Base-by-base conservation (phyloP, 2,797 vertebrate species). In the Pogoniulus pusillus region DNA sequence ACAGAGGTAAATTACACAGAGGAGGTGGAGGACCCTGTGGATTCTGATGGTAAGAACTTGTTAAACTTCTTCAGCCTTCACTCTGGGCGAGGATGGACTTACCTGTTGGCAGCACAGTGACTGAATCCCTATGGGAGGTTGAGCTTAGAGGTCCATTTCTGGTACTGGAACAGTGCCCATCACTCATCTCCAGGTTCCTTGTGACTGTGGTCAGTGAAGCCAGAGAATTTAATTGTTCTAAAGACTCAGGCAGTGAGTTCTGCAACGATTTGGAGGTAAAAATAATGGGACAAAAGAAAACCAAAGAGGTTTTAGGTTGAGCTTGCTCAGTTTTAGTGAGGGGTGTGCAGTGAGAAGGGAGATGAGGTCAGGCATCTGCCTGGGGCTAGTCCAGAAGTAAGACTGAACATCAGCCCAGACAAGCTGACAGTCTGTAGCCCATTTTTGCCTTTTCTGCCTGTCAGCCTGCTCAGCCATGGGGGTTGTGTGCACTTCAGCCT, bases 1-100 rank as follows among this genome's bases (percentile, higher is more conserved):
- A 99, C 99, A 82, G 99, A 99, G 96, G 99, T 99, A 55, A 99
- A 99, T 96, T 99, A 99, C 97, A 99, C 99, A 16, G 99, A 99
- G 95, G 99, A 99, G 87, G 99, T 99, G 82, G 99, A 99, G 60
- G 99, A 99, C 86, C 99, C 99, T 7, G 96, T 99, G 57, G 99
- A 99, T 96, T 99, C 99, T 12, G 99, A 99, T 64, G 99, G 99
- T 99, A 94, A 91, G 98, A 93, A 72, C 74, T 74, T 73, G n/a
- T 49, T 60, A n/a, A 37, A 18, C 49, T 92, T 71, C 29, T 85
- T 82, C 3, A 82, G 10, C 35, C 59, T 9, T 59, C 51, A 60
- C 24, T 45, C 91, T 49, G n/a, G 69, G 45, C 47, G 72, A 57
- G 32, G 87, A 19, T 37, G 41, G 30, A 34, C 12, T 69, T 54